phyloP scores from a whole-genome alignment of 2,797 vertebrate species.

The Philypnodon macrostomus region DNA sequence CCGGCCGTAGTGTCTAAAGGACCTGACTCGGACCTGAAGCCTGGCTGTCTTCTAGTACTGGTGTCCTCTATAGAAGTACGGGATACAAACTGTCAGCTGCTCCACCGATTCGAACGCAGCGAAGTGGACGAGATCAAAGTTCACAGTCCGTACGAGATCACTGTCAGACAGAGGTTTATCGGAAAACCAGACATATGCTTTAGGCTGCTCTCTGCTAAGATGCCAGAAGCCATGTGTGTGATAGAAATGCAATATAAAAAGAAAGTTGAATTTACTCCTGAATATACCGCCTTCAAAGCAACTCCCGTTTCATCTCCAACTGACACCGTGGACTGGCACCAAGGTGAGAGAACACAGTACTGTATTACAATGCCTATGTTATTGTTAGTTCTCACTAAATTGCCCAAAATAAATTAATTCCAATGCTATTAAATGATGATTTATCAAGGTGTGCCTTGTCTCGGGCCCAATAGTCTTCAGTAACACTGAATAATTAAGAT shows the following conservation, averaged over 20 bases:
- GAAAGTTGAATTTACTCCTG: slow-evolving; percentile 83
- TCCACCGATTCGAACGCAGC: slow-evolving; percentile 82
- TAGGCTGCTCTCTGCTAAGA: slow-evolving; percentile 85
- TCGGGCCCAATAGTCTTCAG: too few relatives aligned
- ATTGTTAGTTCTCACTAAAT: too few relatives aligned
- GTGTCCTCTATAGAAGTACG: slow-evolving; percentile 85
- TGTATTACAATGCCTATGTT: too few relatives aligned
- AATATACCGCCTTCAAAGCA: slow-evolving; percentile 71
- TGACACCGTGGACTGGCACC: slow-evolving; percentile 69
- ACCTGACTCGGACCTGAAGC: slow-evolving; percentile 75
- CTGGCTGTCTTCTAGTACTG: slow-evolving; percentile 80
- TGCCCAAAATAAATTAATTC: too few relatives aligned
- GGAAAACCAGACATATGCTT: slow-evolving; percentile 86
- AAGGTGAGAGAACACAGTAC: slow-evolving; percentile 71
- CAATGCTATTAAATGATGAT: too few relatives aligned
- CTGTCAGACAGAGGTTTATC: slow-evolving; percentile 86
- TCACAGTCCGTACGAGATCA: slow-evolving; percentile 86
- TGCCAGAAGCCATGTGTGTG: slow-evolving; percentile 82
- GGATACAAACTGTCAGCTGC: slow-evolving; percentile 72
- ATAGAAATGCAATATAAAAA: slow-evolving; percentile 86
- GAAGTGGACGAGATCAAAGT: slow-evolving; percentile 89
- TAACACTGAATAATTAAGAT: too few relatives aligned
- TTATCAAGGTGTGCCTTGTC: too few relatives aligned
- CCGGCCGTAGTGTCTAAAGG: slow-evolving; percentile 83
- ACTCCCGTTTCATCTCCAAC: slow-evolving; percentile 64